phyloP scores from a whole-genome alignment of 2,797 vertebrate genomes.

The Florisuga fusca region DNA sequence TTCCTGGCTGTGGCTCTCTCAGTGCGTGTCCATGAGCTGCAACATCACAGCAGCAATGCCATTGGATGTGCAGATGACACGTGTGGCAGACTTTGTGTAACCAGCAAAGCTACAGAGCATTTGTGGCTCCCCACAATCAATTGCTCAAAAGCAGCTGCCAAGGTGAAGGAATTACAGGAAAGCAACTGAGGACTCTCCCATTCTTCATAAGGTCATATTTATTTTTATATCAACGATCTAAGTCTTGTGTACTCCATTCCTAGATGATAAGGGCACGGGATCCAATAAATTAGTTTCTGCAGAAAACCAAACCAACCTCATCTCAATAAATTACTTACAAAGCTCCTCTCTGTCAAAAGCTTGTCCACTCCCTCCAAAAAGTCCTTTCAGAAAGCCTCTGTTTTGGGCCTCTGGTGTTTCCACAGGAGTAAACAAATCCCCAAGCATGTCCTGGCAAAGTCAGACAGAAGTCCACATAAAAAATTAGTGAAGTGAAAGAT shows the following conservation, averaged over 20 bases:
- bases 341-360: constrained; percentile 98
- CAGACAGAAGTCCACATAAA: not conserved
- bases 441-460: constrained; percentile 92
- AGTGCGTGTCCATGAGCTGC: accelerated
- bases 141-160: not conserved
- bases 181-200: not conserved
- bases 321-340: constrained; percentile 82
- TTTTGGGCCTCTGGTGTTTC: constrained; percentile 97
- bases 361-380: constrained; percentile 94
- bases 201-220: not conserved
- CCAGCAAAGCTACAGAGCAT: accelerated
- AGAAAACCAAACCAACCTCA: not conserved
- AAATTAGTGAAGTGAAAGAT: not conserved
- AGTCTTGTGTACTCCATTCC: not conserved
- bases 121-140: accelerated
- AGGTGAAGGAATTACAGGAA: not conserved
- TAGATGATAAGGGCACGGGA: not conserved
- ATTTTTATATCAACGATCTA: not conserved
- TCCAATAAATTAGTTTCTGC: not conserved
- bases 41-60: accelerated
- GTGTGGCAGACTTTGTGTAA: accelerated
- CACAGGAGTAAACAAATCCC: constrained; percentile 94
- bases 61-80: accelerated
- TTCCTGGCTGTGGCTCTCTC: not conserved
- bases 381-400: constrained; percentile 96